A percentile compares a stretch with the other conserved stretches of the same genome.
phyloP scores from a whole-genome alignment of 2,113 vertebrate genomes.

The Murina feae region DNA sequence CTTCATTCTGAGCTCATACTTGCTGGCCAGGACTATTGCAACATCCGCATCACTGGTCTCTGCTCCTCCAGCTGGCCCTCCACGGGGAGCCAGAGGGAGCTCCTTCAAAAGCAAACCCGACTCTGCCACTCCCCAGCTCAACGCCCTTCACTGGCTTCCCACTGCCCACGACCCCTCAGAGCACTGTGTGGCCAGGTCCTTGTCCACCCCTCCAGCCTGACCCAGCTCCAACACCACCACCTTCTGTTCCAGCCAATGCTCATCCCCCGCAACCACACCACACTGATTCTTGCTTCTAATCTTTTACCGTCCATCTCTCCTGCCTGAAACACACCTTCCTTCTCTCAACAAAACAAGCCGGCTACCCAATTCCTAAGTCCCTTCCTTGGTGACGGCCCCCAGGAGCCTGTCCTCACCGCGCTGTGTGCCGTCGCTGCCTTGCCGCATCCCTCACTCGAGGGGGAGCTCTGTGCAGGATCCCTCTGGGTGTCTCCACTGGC shows the following conservation, averaged over 20 bases:
- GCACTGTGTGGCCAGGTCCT: not conserved
- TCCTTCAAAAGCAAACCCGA: not conserved
- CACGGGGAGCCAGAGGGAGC: not conserved
- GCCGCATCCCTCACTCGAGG: accelerated
- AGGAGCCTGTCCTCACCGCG: not conserved
- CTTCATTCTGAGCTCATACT: not conserved
- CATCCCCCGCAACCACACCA: no score
- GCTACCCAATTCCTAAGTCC: not conserved
- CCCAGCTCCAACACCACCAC: no score
- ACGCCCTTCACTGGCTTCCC: not conserved
- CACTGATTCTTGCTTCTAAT: accelerated
- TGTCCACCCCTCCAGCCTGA: no score
- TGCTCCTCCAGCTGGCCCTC: not conserved
- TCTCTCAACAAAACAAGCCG: accelerated
- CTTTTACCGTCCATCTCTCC: not conserved
- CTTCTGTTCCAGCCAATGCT: no score
- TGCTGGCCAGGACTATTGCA: not conserved
- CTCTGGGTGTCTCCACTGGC: not conserved
- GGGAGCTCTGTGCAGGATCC: accelerated
- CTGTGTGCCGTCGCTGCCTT: accelerated
- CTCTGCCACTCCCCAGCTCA: not conserved
- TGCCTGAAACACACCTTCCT: not conserved
- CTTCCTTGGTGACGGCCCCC: not conserved
- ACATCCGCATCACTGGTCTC: not conserved
- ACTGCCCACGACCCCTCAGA: not conserved